Evolutionary conservation across 2,888 invertebrate genomes (phyloP).

Genomic region (Metellina segmentata): DNA sequence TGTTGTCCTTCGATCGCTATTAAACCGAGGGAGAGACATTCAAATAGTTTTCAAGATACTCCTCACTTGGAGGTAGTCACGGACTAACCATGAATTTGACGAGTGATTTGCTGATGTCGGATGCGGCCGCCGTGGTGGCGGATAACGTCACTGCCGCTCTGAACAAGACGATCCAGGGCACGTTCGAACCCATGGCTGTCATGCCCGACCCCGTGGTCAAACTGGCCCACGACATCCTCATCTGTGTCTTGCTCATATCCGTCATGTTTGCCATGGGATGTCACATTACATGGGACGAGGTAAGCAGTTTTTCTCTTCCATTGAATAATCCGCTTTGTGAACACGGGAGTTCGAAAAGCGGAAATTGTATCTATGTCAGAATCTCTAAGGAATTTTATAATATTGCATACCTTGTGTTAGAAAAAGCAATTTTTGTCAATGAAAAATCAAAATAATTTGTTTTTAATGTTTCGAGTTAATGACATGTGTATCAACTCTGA

Average conservation of each 20-base stretch:
- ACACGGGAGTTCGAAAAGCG: too few species aligned
- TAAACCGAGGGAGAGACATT: not conserved
- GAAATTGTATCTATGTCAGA: too few species aligned
- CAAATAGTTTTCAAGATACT: not conserved
- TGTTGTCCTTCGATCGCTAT: not conserved
- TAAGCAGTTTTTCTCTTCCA: slow-evolving; percentile 46
- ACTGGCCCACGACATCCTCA: slow-evolving; percentile 77
- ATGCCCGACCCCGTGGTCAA: slow-evolving; percentile 76
- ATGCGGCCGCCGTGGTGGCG: not conserved
- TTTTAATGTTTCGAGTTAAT: too few species aligned
- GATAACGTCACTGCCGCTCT: slow-evolving; percentile 1
- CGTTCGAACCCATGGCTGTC: slow-evolving; percentile 10
- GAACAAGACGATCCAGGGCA: slow-evolving; percentile 22
- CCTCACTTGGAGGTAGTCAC: not conserved
- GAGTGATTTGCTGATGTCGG: slow-evolving; percentile 52
- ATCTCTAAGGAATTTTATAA: too few species aligned
- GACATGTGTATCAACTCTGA: too few species aligned
- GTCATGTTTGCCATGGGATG: slow-evolving; percentile 81
- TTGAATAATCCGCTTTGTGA: not conserved
- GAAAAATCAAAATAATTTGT: too few species aligned
- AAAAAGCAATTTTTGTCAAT: too few species aligned
- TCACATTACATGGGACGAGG: slow-evolving; percentile 79
- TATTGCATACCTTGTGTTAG: too few species aligned
- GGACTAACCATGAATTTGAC: slow-evolving; percentile 49
- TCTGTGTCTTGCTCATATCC: slow-evolving; percentile 78